A percentile compares a stretch with the other conserved stretches of the same genome.
Conservation (phyloP, 2,888 invertebrate genomes). For the Kuschelorhynchus macadamiae region DNA sequence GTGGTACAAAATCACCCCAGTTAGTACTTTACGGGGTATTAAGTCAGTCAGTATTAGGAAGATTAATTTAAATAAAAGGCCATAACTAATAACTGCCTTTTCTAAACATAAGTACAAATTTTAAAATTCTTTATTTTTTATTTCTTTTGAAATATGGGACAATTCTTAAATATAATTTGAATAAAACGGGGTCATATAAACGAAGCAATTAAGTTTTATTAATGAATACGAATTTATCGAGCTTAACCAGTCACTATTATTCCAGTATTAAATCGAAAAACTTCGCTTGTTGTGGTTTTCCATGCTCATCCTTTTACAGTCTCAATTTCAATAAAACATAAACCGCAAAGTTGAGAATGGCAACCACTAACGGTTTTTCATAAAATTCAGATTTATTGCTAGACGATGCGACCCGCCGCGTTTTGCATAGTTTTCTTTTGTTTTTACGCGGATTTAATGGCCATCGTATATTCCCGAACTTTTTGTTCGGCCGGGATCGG, state of each 20-base stretch:
- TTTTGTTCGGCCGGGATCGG: slow-evolving; percentile 31
- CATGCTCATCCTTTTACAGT: slow-evolving; percentile 26
- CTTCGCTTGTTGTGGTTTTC: slow-evolving; percentile 28
- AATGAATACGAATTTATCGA: background rate
- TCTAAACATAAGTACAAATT: no score
- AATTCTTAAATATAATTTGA: no score
- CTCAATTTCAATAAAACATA: slow-evolving; percentile 44
- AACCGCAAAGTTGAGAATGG: slow-evolving; percentile 38
- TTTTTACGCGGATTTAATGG: slow-evolving; percentile 39
- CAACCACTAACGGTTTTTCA: slow-evolving; percentile 40
- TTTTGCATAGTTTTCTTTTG: slow-evolving; percentile 46
- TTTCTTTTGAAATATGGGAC: no score
- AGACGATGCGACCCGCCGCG: slow-evolving; percentile 26
- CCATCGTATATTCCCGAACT: slow-evolving; percentile 27
- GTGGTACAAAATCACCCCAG: no score
- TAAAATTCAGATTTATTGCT: slow-evolving; percentile 39
- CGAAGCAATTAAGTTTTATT: background rate
- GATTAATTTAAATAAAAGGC: no score
- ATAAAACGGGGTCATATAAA: no score
- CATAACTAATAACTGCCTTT: no score
- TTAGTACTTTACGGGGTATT: no score
- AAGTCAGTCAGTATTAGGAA: no score
- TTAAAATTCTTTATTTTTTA: no score
- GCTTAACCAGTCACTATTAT: slow-evolving; percentile 13
- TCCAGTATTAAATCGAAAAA: slow-evolving; percentile 30